Evolutionary conservation across 2,797 vertebrate genomes (phyloP).

Genomic region (Crenuchus spilurus): DNA sequence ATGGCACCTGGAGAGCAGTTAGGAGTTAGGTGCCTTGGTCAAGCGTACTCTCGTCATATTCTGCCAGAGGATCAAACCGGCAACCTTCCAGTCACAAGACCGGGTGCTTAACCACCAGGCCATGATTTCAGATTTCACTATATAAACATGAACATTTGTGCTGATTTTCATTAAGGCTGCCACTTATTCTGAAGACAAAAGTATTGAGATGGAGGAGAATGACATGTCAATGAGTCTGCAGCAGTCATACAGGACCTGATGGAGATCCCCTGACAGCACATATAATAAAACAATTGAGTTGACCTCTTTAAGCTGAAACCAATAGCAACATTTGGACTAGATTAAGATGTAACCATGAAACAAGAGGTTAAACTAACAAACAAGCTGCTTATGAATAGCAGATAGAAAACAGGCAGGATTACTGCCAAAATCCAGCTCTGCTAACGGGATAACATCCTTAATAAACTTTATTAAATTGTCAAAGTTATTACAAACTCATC

Average conservation of each 20-base stretch:
- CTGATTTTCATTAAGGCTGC: no score
- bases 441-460: neutral
- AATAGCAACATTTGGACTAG: neutral
- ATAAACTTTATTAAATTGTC: neutral
- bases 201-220: no score
- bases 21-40: no score
- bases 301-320: neutral
- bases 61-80: no score
- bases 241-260: neutral
- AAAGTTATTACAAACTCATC: neutral
- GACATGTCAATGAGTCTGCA: no score
- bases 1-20: no score
- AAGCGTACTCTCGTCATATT: no score
- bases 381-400: neutral
- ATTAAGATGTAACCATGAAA: neutral
- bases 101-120: no score
- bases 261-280: neutral
- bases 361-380: neutral
- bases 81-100: no score
- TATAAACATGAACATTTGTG: no score
- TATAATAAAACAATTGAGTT: neutral
- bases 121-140: no score
- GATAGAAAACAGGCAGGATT: neutral
- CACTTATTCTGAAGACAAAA: no score
- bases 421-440: neutral